These are phyloP conservation scores for Drosophila pseudoananassae DNA, from an alignment of 1,140 invertebrate genomes.

Conservation along the genomic window DNA sequence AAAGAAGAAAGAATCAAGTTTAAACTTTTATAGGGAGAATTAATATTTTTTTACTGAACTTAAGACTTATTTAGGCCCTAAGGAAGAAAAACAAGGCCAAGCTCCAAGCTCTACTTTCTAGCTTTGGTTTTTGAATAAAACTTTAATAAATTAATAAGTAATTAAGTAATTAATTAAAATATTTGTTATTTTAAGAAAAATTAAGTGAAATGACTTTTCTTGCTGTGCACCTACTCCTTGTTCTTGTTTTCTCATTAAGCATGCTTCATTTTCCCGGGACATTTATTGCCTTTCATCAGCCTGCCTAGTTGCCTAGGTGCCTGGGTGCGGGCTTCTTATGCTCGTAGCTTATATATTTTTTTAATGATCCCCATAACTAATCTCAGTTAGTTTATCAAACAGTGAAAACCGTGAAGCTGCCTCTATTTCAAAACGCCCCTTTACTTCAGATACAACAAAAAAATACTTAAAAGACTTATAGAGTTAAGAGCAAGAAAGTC, in stretches of 20 bases:
- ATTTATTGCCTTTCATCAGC: conserved; percentile 64
- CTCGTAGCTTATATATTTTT: not conserved
- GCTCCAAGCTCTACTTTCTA: too few species aligned
- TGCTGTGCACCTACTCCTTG: not conserved
- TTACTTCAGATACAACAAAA: not conserved
- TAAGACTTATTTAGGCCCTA: too few species aligned
- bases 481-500: not conserved
- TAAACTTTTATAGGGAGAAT: not conserved
- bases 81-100: too few species aligned
- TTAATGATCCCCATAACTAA: conserved; percentile 43
- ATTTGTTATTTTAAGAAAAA: too few species aligned
- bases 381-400: conserved; percentile 68
- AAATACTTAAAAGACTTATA: too few species aligned
- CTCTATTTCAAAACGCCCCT: not conserved
- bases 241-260: conserved; percentile 58
- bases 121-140: too few species aligned
- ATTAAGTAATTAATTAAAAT: too few species aligned
- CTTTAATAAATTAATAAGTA: too few species aligned
- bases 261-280: conserved; percentile 65
- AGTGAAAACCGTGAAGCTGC: conserved; percentile 9
- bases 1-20: not conserved
- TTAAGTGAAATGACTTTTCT: not conserved
- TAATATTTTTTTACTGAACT: too few species aligned
- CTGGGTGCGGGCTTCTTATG: conserved; percentile 22
- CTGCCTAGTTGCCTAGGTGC: not conserved